A percentile compares a stretch with the other conserved stretches of the same genome.
Evolutionary conservation across 2,113 vertebrate species (phyloP).

Genomic region (Herpetotheres cachinnans): DNA sequence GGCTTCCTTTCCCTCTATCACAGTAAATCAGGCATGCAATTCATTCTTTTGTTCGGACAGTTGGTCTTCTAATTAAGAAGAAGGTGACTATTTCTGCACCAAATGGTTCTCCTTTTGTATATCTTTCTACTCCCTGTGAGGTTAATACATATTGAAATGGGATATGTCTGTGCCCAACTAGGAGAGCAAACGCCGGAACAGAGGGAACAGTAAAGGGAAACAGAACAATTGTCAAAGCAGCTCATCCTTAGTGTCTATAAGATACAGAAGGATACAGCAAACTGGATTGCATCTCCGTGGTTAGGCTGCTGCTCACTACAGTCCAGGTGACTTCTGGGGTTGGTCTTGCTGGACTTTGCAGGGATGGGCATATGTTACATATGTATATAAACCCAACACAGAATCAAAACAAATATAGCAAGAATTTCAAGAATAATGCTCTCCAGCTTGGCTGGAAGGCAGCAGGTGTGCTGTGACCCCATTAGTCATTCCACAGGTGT

Average conservation of each 20-base stretch:
- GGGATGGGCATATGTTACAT: not conserved
- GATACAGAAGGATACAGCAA: not conserved
- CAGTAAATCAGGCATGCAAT: slow-evolving; percentile 31
- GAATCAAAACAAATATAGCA: not conserved
- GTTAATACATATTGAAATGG: slow-evolving; percentile 14
- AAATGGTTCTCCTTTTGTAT: slow-evolving; percentile 27
- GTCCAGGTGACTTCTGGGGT: not conserved
- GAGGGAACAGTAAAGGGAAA: not conserved
- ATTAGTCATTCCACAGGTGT: not conserved
- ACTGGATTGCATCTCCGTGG: not conserved
- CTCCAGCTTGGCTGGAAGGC: not conserved
- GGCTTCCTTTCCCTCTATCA: slow-evolving; percentile 41
- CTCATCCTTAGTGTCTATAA: not conserved
- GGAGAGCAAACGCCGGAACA: not conserved
- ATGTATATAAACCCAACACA: not conserved
- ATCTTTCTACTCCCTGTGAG: not conserved
- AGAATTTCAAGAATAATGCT: not conserved
- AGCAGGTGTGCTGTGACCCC: not conserved
- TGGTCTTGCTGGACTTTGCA: not conserved
- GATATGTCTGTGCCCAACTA: not conserved
- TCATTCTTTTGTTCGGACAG: slow-evolving; percentile 35
- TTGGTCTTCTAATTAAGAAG: slow-evolving; percentile 45
- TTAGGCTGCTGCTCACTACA: not conserved
- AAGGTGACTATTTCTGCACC: slow-evolving; percentile 32
- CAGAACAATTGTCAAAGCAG: not conserved